Evolutionary conservation across 2,888 invertebrate genomes (phyloP), one percentile per base, ranked within the genome.

Genomic region (Eubasilissa splendida): DNA sequence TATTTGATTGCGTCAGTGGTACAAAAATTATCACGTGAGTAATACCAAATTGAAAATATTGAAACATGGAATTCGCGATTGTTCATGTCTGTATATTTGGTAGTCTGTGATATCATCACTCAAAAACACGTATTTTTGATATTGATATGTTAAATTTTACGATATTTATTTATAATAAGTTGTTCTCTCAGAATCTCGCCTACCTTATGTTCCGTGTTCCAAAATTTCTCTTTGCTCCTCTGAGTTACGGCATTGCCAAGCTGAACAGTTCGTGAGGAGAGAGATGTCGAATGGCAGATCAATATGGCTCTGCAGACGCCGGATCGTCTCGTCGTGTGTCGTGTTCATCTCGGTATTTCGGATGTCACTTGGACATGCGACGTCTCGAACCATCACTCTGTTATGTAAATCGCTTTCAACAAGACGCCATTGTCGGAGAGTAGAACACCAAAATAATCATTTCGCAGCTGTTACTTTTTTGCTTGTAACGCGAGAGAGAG

Each of bases 351-450:
- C 22, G 33, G 33, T 63, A 50, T 42, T 42, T 66, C 42, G 33
- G 11, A 52, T 66, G 66, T 66, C 66, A 50, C 42, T 66, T 50
- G 33, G 66, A 66, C 66, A 66, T 50, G 42, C 42, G 42, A 66
- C 42, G 66, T 42, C 42, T 50, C 42, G 3, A n/a, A 66, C 42
- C 66, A 50, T 52, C 66, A 42, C 33, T 66, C 42, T 42, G 52
- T 42, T 42, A 66, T 66, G 14, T 50, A 66, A 66, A 66, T 50
- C 66, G 33, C 11, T 9, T 50, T 9, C 42, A 42, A 12, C 50
- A 66, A 14, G 9, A n/a, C 8, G 33, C 33, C 33, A 3, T 4
- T 0, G 50, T 52, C n/a, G n/a, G 12, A 42, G 9, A 8, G 50
- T 7, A 42, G 42, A 42, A 7, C 4, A 14, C 66, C 14, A n/a